phyloP scores from a whole-genome alignment of 2,797 vertebrate species.

The Pseudochirops corinnae region DNA sequence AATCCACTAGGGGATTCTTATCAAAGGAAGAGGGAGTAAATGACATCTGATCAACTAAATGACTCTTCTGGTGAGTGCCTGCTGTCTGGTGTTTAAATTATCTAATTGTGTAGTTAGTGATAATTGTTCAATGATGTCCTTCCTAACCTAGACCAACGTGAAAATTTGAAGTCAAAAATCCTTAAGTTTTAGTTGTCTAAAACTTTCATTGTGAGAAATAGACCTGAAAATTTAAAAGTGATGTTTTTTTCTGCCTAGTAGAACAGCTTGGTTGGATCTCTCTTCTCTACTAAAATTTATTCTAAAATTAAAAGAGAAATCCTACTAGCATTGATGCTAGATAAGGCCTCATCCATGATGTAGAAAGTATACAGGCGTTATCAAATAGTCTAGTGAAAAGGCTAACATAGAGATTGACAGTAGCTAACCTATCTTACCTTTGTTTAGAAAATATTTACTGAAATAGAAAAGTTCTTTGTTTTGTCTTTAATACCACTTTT shows the following conservation, averaged over 20 bases:
- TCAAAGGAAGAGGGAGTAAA: background rate
- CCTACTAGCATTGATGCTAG: slow-evolving; percentile 31
- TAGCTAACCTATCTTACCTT: slow-evolving; percentile 13
- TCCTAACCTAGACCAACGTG: background rate
- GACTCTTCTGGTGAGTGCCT: background rate
- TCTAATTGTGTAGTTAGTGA: background rate
- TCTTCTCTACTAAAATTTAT: slow-evolving; percentile 39
- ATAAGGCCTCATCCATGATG: slow-evolving; percentile 6
- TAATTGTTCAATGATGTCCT: background rate
- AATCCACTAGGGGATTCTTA: background rate
- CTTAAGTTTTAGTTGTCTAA: background rate
- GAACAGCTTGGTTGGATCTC: slow-evolving; percentile 32
- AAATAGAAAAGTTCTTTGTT: slow-evolving; percentile 4
- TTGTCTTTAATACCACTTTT: background rate
- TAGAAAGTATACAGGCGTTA: slow-evolving; percentile 27
- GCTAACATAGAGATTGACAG: background rate
- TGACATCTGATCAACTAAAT: background rate
- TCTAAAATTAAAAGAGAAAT: slow-evolving; percentile 46
- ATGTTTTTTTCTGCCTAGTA: slow-evolving; percentile 33
- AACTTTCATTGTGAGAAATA: background rate
- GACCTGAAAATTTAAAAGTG: slow-evolving; percentile 5
- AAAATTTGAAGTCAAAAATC: background rate
- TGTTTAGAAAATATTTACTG: slow-evolving; percentile 35
- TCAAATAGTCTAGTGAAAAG: slow-evolving; percentile 47
- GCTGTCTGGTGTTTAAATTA: background rate